Conservation (phyloP, 2,797 vertebrate genomes). For the Acanthiza pusilla region DNA sequence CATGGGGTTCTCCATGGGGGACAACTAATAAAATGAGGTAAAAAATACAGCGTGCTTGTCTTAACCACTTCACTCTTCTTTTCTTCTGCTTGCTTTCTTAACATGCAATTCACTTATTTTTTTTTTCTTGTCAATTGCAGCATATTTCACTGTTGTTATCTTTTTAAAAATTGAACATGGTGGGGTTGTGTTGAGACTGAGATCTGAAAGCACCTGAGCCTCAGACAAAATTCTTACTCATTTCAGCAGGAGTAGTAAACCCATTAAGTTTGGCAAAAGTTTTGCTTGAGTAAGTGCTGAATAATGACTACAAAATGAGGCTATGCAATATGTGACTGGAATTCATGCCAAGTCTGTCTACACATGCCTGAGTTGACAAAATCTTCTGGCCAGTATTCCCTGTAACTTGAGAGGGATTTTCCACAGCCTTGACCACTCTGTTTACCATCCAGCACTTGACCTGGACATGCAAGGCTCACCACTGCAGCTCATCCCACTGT, state of each 20-base stretch:
- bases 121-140: not conserved
- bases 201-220: not conserved
- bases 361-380: conserved; percentile 2
- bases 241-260: conserved; percentile 4
- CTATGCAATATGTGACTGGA: conserved; percentile 46
- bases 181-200: not conserved
- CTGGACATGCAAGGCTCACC: not conserved
- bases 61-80: not conserved
- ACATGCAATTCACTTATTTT: not conserved
- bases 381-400: not conserved
- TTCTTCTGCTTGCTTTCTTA: not conserved
- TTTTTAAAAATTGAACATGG: not conserved
- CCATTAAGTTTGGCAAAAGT: conserved; percentile 45
- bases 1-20: not conserved
- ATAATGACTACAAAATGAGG: conserved; percentile 60
- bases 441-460: not conserved
- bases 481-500: not conserved
- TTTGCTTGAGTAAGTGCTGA: conserved; percentile 64
- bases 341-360: conserved; percentile 36
- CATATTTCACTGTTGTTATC: not conserved
- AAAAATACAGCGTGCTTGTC: not conserved
- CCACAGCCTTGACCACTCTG: not conserved
- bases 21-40: not conserved
- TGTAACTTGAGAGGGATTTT: not conserved
- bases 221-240: not conserved